These are phyloP conservation scores for Psittacula echo DNA, from an alignment of 2,797 vertebrate species.

Conservation along the genomic window DNA sequence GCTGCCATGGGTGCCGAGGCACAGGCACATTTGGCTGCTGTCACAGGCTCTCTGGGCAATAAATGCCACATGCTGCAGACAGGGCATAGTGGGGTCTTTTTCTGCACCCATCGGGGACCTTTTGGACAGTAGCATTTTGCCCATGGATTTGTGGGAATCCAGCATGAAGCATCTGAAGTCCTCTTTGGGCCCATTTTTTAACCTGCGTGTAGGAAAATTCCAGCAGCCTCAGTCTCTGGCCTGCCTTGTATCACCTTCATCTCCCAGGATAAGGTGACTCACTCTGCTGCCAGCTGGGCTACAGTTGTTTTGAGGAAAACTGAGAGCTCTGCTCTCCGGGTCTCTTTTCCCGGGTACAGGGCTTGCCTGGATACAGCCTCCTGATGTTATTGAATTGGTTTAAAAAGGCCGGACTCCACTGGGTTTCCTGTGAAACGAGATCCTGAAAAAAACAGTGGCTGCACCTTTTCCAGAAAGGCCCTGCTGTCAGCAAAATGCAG, in stretches of 20 bases:
- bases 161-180: not conserved
- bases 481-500: conserved; percentile 13
- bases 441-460: not conserved
- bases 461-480: not conserved
- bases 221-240: not conserved
- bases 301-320: not conserved
- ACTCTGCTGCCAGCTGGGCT: not conserved
- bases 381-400: not conserved
- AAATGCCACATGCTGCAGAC: not conserved
- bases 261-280: not conserved
- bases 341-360: not conserved
- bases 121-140: not conserved
- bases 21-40: accelerated
- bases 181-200: not conserved
- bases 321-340: not conserved
- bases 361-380: not conserved
- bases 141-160: not conserved
- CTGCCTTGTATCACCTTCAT: not conserved
- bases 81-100: not conserved
- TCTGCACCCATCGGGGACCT: not conserved
- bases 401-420: not conserved
- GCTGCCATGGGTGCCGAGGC: not conserved
- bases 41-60: not conserved
- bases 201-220: not conserved
- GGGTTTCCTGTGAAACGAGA: conserved; percentile 38